Base-by-base conservation (phyloP, 2,113 vertebrate species). In the Saguinus imperator region DNA sequence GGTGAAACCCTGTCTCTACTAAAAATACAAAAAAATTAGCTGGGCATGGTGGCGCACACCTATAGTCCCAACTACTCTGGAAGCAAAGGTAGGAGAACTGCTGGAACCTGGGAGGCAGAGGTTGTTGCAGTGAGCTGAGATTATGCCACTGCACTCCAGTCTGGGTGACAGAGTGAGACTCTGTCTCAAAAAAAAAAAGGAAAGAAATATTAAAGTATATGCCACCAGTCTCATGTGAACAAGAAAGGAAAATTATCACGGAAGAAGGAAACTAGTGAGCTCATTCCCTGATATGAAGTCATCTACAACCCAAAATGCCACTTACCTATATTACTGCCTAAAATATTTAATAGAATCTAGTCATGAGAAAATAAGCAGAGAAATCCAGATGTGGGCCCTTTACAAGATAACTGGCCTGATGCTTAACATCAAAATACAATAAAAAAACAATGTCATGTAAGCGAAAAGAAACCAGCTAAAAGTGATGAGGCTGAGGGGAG, bases 191-290 rank as follows among this genome's bases (percentile, higher is more conserved):
- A 64, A 64, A 27, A 64, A 58, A 18, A 58, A 61, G 32, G 16
- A 50, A 32, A 23, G 32, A 11, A 79, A 32, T 13, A 13, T 2
- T 75, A 66, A 75, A 83, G 61, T 20, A 32, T 3, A 23, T 8
- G n/a, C 3, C 58, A 14, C 27, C 50, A 50, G 14, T 40, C 79
- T 40, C 37, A 29, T 0, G 13, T 8, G 21, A 76, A 68, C 76
- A 77, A 52, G 72, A 70, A 52, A 79, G 37, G 27, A 37, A 23
- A 43, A 5, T 4, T 2, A 3, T 21, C n/a, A 40, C 6, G 1
- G 9, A 25, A 83, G 76, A 9, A 12, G 43, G 35, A 0, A 0
- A 3, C 16, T 27, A 1, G 0, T 0, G 55, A 6, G 43, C 55
- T n/a, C 8, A 6, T 20, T 45, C 35, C 10, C 32, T 23, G 23